Percentiles rank a stretch among this genome's conserved stretches.
These are phyloP conservation scores for Trachurus trachurus DNA, from an alignment of 2,797 vertebrate species.

Conservation along the genomic window DNA sequence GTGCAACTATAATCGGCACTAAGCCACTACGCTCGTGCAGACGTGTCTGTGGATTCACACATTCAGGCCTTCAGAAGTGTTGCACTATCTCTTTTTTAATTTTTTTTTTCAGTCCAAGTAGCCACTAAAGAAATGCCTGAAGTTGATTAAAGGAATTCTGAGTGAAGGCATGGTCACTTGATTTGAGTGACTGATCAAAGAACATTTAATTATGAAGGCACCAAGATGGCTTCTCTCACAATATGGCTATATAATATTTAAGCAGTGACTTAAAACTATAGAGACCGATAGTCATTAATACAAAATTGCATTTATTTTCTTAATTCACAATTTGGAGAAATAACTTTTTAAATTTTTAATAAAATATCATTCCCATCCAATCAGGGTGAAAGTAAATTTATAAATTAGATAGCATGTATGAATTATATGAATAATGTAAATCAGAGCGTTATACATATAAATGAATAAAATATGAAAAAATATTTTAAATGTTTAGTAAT, in stretches of 20 bases:
- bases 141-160: conserved; percentile 51
- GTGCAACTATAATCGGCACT: conserved; percentile 84
- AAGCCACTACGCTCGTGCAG: conserved; percentile 81
- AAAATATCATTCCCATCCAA: not conserved
- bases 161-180: not conserved
- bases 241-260: not conserved
- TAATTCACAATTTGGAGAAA: not conserved
- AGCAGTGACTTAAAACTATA: not conserved
- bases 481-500: no score
- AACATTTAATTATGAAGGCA: not conserved
- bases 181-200: conserved; percentile 14
- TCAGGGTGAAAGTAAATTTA: not conserved
- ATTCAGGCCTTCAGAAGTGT: conserved; percentile 78
- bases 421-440: no score
- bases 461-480: no score
- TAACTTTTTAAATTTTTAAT: not conserved
- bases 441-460: no score
- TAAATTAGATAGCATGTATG: no score
- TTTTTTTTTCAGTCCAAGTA: conserved; percentile 34
- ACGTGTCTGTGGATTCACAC: conserved; percentile 82
- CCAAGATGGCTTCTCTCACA: conserved; percentile 1
- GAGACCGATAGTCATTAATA: not conserved
- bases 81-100: conserved; percentile 67
- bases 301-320: not conserved
- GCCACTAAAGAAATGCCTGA: conserved; percentile 57